Evolutionary conservation across 2,888 invertebrate genomes (phyloP), one percentile per base, ranked within the genome.

Genomic region (Pemphredon lugubris): DNA sequence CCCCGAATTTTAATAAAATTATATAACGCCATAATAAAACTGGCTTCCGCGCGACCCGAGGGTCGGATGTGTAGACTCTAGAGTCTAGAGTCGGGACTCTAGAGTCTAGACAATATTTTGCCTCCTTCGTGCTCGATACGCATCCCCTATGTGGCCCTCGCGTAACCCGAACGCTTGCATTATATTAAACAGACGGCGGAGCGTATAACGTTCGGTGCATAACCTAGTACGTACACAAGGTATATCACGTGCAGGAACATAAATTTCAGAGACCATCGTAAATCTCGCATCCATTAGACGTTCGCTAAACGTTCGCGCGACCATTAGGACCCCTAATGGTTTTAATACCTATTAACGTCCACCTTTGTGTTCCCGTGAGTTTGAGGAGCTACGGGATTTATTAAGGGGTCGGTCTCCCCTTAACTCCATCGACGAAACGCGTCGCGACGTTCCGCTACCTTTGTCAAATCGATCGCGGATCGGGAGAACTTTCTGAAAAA

Each of bases 221-320:
- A n/a, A n/a, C n/a, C n/a, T n/a, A n/a, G n/a, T n/a, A 5, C 18
- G 7, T 11, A 23, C 11, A 7, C n/a, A 47, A 21, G 7, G 13
- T 6, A 26, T 14, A 26, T n/a, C 48, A 45, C 55, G 21, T 39
- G 18, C 26, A 13, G n/a, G 13, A 39, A 9, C 34, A 45, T 34
- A 57, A 75, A 54, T 75, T 59, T 57, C 39, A 26, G 7, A 30
- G 45, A 32, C 34, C 30, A 23, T 26, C 58, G 34, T 61, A 64
- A 69, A 48, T 61, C 58, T 48, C 53, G 42, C 54, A 40, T 60
- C 64, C 58, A 69, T 73, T 76, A 73, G 42, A 42, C 32, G 26
- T 45, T 42, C 32, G 39, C 54, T 47, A 69, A 73, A 51, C 32
- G 32, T 55, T 68, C 42, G 5, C 13, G n/a, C 26, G 39, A 60